Conservation (phyloP, 2,888 invertebrate genomes). For the Mylabris sibirica region DNA sequence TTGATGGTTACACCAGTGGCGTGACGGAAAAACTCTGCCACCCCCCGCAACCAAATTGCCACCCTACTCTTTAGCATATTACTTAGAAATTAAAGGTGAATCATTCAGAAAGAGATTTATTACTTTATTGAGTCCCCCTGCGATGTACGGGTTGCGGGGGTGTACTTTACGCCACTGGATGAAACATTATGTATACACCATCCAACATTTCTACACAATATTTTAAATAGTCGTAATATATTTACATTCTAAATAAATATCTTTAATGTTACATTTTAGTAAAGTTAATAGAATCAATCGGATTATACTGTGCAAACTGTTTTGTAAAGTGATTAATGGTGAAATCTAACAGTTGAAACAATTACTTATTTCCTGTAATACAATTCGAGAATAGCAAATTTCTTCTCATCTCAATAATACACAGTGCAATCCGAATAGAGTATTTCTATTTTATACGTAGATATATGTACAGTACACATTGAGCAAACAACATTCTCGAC, state of each 20-base stretch:
- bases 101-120: too few species aligned
- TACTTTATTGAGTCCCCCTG: too few species aligned
- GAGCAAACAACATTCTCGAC: constrained; percentile 39
- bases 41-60: too few species aligned
- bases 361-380: background rate
- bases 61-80: too few species aligned
- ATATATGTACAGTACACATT: constrained; percentile 54
- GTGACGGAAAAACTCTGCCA: too few species aligned
- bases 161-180: too few species aligned
- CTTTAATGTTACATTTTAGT: background rate
- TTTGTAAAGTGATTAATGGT: background rate
- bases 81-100: too few species aligned
- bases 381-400: background rate
- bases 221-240: background rate
- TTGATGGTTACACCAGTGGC: too few species aligned
- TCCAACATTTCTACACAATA: constrained; percentile 13
- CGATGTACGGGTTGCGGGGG: too few species aligned
- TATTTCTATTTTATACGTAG: background rate
- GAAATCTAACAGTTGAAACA: background rate
- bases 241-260: background rate
- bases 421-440: background rate
- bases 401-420: background rate
- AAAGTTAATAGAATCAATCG: background rate
- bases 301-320: background rate
- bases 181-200: background rate